These are phyloP conservation scores for Hoplostethus mediterraneus DNA, from an alignment of 2,797 vertebrate genomes.

Conservation along the genomic window DNA sequence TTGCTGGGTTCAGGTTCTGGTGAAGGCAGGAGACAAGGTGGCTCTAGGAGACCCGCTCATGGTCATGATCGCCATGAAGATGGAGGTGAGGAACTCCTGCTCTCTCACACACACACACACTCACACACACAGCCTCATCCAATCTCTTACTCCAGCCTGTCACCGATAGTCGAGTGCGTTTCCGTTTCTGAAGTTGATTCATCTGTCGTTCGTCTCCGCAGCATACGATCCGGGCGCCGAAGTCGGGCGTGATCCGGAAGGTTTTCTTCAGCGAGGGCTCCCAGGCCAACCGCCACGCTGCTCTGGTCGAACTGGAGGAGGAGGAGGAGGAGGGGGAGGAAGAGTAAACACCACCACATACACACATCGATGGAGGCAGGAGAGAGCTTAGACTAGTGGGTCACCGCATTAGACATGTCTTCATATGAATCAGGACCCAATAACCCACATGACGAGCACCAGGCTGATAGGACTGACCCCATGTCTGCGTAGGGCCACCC, in stretches of 20 bases:
- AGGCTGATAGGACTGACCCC: not conserved
- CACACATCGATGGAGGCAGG: not conserved
- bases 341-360: constrained; percentile 26
- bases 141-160: not conserved
- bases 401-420: too few species aligned
- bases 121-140: not conserved
- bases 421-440: not conserved
- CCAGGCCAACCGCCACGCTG: constrained; percentile 90
- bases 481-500: not conserved
- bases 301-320: constrained; percentile 89
- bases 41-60: constrained; percentile 91
- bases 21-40: constrained; percentile 93
- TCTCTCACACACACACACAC: not conserved
- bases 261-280: constrained; percentile 93
- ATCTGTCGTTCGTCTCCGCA: constrained; percentile 63
- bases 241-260: constrained; percentile 91
- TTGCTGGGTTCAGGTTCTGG: constrained; percentile 88
- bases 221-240: constrained; percentile 94
- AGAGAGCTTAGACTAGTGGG: not conserved
- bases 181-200: not conserved
- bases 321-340: constrained; percentile 70
- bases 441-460: too few species aligned
- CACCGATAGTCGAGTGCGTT: not conserved
- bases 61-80: constrained; percentile 99
- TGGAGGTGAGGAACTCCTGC: constrained; percentile 89